Base-by-base conservation (phyloP, 2,113 vertebrate genomes). In the Tragelaphus strepsiceros region DNA sequence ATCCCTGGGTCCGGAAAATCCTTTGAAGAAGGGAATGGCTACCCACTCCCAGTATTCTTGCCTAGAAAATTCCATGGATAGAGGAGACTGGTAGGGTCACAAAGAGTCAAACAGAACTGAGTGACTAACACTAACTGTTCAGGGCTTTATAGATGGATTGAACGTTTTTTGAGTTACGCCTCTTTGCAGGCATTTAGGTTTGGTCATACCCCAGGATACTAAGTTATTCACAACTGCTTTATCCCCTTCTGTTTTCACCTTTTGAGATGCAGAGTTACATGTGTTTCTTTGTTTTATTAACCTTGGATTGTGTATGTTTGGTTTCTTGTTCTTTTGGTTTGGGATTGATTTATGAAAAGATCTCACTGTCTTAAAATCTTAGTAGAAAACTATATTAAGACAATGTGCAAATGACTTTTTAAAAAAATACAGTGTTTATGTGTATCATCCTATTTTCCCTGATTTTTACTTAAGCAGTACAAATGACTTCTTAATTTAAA, bases 311-410 rank as follows among this genome's bases (percentile, higher is more conserved):
- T 91, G 64, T 93, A 7, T 89, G 11, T 82, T 88, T 71, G 35
- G 11, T 90, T 64, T 97, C 61, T 93, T 96, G 2, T 95, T 96
- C 43, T 84, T 90, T 58, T 85, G 88, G 78, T 91, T 93, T 83
- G 81, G 82, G 53, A 61, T 83, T 84, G 16, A 96, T 84, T 96
- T 81, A 67, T 89, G 53, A 74, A 86, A 94, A 92, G 28, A 39
- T 61, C 83, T 28, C 17, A 62, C n/a, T 91, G 4, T 88, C 61
- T 88, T 96, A 74, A 89, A 84, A 13, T 58, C 67, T 74, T n/a
- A 28, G 24, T 92, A 43, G 59, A 82, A 46, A 92, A 64, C 30
- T 81, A 46, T 49, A 24, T 74, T 87, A 53, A 83, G 51, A 35
- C 24, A 56, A 85, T 67, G 16, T 67, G 16, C 61, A 95, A 93